A percentile compares a stretch with the other conserved stretches of the same genome.
Conservation (phyloP, 1,140 invertebrate species). For the Bemisia tabaci region DNA sequence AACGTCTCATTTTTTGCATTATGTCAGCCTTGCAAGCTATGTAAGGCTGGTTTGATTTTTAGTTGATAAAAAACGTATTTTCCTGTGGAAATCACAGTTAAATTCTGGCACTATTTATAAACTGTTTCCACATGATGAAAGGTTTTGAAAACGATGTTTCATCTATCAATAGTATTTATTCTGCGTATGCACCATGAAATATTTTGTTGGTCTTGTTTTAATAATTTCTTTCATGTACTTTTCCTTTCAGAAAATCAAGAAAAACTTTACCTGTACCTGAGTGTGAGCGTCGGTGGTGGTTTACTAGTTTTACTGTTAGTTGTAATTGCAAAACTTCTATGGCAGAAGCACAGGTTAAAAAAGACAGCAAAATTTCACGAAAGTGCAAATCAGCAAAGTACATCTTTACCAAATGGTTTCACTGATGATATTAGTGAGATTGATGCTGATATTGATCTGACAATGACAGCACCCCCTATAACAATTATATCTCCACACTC, state of each 20-base stretch:
- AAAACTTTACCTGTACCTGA: constrained; percentile 60
- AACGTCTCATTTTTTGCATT: too few species aligned
- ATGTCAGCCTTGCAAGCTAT: too few species aligned
- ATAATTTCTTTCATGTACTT: too few species aligned
- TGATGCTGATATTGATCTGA: constrained; percentile 52
- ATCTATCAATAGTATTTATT: too few species aligned
- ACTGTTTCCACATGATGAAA: background rate
- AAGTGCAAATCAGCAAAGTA: constrained; percentile 37
- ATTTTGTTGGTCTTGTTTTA: too few species aligned
- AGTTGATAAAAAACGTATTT: too few species aligned
- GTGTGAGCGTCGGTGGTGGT: constrained; percentile 50
- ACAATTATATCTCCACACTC: constrained; percentile 18
- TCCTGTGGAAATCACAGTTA: too few species aligned
- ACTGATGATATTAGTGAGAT: constrained; percentile 55
- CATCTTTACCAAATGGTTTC: constrained; percentile 52
- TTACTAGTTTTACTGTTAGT: constrained; percentile 50
- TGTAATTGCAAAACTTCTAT: constrained; percentile 46
- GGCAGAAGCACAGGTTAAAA: constrained; percentile 44
- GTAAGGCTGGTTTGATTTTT: too few species aligned
- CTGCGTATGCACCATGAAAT: too few species aligned
- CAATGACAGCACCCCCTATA: constrained; percentile 17
- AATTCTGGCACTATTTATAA: background rate
- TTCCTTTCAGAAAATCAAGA: constrained; percentile 56
- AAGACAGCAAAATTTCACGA: constrained; percentile 37
- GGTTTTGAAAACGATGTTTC: too few species aligned